Base-by-base conservation (phyloP, 2,113 vertebrate species). In the Caranx ignobilis region DNA sequence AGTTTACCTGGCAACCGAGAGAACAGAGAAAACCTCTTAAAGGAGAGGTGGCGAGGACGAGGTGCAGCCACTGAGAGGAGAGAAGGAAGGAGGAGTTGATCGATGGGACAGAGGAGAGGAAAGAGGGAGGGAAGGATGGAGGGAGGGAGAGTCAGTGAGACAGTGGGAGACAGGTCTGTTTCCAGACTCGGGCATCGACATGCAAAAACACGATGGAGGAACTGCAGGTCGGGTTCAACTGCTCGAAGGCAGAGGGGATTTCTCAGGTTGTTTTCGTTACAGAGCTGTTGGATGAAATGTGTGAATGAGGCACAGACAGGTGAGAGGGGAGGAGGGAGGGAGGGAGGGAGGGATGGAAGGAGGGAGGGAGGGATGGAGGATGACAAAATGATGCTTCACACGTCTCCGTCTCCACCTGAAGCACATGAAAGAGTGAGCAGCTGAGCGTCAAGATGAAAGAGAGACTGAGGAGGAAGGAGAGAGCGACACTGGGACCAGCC, bases 1-100 rank as follows among this genome's bases (percentile, higher is more conserved):
- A 89, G 81, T 89, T 96, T 97, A 97, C 96, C 96, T 97, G 95
- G 84, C 79, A 94, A 92, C 89, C 95, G 91, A 94, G 94, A 94
- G 88, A 96, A 94, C 87, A 96, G 91, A 90, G 95, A 95, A 89
- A 93, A 94, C 91, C 91, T 94, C 89, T 96, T 96, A 94, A 94
- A 90, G 91, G 94, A 92, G 87, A 92, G 92, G 89, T 77, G 93
- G 68, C 91, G 88, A 68, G 90, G 94, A 88, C 89, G 95, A 89
- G 91, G 92, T 4, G 92, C 84, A 52, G 84, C 92, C 88, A 90
- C 89, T 92, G 88, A 88, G 89, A 87, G 88, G 86, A 87, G 84
- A 77, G 60, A 56, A 34, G 62, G 71, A 35, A 52, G 68, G 70
- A 32, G 68, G 48, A 63, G 18, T 63, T 57, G 26, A 65, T 43